phyloP scores from a whole-genome alignment of 1,140 invertebrate genomes.

The Stegodyphus mimosarum region DNA sequence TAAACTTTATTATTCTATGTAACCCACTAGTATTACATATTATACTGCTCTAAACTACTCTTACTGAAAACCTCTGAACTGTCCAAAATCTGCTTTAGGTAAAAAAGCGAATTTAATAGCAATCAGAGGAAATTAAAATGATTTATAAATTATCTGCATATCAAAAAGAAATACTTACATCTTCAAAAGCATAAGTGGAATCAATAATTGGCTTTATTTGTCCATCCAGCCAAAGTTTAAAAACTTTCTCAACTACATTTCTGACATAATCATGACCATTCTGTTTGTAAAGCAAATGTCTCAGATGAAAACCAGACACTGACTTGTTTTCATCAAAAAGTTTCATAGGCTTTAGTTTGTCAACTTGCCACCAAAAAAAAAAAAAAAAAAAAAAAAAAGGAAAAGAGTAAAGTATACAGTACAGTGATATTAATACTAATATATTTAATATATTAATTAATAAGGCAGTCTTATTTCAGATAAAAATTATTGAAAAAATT shows the following conservation, averaged over 20 bases:
- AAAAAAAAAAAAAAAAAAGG: conserved; percentile 24
- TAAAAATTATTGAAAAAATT: background rate
- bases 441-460: too few relatives aligned
- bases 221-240: conserved; percentile 79
- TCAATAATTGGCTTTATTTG: conserved; percentile 85
- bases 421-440: background rate
- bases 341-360: conserved; percentile 88
- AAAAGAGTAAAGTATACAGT: background rate
- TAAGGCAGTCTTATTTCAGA: too few relatives aligned
- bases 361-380: conserved; percentile 84
- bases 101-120: too few relatives aligned
- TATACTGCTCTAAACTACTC: too few relatives aligned
- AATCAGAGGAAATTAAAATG: too few relatives aligned
- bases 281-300: conserved; percentile 85
- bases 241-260: conserved; percentile 77
- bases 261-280: conserved; percentile 78
- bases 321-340: conserved; percentile 90
- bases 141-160: too few relatives aligned
- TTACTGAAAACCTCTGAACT: too few relatives aligned
- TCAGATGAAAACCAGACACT: conserved; percentile 83
- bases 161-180: conserved; percentile 73
- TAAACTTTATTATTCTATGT: too few relatives aligned
- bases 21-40: too few relatives aligned
- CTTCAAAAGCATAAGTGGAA: conserved; percentile 87
- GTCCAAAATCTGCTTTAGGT: too few relatives aligned